Evolutionary conservation across 1,140 invertebrate species (phyloP).

Genomic region (Diabrotica virgifera): DNA sequence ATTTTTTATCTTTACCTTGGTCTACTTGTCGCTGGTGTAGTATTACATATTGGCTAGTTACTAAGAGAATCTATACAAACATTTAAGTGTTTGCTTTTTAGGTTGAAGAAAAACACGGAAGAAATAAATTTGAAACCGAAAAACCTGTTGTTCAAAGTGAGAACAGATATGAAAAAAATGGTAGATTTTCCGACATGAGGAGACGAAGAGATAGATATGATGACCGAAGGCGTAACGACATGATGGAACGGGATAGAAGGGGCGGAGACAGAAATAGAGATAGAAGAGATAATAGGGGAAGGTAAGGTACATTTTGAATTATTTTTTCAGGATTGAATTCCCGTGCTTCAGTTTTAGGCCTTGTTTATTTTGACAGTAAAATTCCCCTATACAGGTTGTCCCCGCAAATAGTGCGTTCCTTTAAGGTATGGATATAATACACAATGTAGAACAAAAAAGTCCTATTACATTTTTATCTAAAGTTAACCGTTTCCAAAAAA

Average conservation of each 20-base stretch:
- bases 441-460: no score
- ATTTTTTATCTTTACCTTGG: no score
- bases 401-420: no score
- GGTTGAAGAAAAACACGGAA: slow-evolving; percentile 25
- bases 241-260: slow-evolving; percentile 6
- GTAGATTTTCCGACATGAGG: slow-evolving; percentile 22
- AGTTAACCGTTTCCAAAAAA: no score
- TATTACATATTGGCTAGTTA: no score
- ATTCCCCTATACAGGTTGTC: no score
- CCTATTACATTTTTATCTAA: no score
- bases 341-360: no score
- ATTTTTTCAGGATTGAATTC: neutral
- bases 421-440: no score
- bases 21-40: no score
- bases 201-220: neutral
- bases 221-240: neutral
- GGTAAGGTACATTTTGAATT: slow-evolving; percentile 3
- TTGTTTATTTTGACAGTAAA: no score
- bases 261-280: slow-evolving; percentile 5
- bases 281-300: neutral
- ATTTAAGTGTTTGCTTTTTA: neutral
- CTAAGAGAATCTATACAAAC: neutral
- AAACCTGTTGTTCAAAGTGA: slow-evolving; percentile 30
- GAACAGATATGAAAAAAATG: slow-evolving; percentile 14
- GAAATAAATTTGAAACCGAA: slow-evolving; percentile 44